Conservation (phyloP, 2,797 vertebrate species). For the Sebastolobus altivelis region DNA sequence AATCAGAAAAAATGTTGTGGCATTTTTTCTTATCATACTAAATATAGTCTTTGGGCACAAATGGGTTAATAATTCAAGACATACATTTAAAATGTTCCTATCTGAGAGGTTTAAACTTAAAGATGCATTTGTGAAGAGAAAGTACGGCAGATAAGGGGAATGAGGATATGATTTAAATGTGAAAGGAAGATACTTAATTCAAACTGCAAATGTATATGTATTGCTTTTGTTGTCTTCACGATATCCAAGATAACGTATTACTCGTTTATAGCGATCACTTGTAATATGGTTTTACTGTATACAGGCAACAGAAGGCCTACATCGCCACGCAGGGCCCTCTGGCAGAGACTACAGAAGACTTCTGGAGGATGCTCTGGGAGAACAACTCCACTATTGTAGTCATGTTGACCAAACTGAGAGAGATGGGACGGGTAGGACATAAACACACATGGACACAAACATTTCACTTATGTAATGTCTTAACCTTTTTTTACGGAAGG, state of each 20-base stretch:
- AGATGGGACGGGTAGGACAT: slow-evolving; percentile 93
- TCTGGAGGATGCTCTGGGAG: slow-evolving; percentile 99
- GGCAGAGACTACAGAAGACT: slow-evolving; percentile 97
- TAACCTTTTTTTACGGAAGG: background rate
- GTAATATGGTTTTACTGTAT: slow-evolving; percentile 7
- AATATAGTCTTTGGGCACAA: too few species aligned
- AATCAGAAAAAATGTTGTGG: too few species aligned
- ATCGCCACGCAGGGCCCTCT: slow-evolving; percentile 96
- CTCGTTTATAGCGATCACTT: background rate
- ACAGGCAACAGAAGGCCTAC: slow-evolving; percentile 96
- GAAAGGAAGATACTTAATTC: background rate
- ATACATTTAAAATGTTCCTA: background rate
- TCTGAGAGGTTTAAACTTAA: background rate
- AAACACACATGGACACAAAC: background rate
- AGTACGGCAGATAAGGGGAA: background rate
- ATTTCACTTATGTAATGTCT: background rate
- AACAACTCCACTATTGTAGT: slow-evolving; percentile 99
- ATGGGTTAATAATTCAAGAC: background rate
- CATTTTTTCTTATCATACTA: too few species aligned
- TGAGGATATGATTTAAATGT: background rate
- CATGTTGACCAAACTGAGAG: slow-evolving; percentile 96
- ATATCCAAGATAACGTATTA: background rate
- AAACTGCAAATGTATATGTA: background rate
- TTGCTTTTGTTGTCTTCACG: background rate
- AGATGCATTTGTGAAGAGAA: background rate